These are phyloP conservation scores for Drosophila repleta DNA, from an alignment of 1,140 invertebrate species.

Conservation along the genomic window DNA sequence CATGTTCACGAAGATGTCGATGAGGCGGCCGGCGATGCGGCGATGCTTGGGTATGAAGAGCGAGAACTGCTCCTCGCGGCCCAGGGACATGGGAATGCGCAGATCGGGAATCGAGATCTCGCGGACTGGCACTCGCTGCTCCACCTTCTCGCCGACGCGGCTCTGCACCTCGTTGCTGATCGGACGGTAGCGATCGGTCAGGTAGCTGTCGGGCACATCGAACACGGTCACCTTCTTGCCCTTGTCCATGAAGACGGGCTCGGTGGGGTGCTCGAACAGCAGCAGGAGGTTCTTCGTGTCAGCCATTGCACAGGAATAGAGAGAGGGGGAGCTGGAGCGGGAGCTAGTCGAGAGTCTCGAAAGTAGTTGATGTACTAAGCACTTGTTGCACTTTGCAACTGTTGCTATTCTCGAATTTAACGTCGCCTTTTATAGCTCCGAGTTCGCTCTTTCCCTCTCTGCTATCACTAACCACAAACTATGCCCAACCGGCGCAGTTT, in stretches of 20 bases:
- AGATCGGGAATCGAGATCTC: conserved; percentile 89
- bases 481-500: background rate
- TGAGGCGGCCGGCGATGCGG: conserved; percentile 87
- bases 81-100: conserved; percentile 87
- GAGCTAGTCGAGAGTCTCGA: background rate
- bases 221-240: conserved; percentile 86
- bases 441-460: conserved; percentile 85
- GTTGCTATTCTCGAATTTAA: background rate
- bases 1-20: conserved; percentile 90
- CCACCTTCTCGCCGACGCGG: conserved; percentile 86
- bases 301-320: conserved; percentile 56
- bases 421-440: conserved; percentile 31
- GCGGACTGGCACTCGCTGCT: conserved; percentile 86
- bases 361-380: background rate
- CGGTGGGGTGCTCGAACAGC: conserved; percentile 90
- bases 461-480: conserved; percentile 85
- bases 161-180: conserved; percentile 85
- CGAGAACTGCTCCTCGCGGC: conserved; percentile 89
- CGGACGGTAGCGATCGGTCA: conserved; percentile 87
- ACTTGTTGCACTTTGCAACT: conserved; percentile 33
- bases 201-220: conserved; percentile 86
- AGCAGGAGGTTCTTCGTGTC: conserved; percentile 85
- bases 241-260: conserved; percentile 90
- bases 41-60: conserved; percentile 90
- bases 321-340: background rate